Evolutionary conservation across 2,888 invertebrate genomes (phyloP).

Genomic region (Dyspetes luteomarginatus): DNA sequence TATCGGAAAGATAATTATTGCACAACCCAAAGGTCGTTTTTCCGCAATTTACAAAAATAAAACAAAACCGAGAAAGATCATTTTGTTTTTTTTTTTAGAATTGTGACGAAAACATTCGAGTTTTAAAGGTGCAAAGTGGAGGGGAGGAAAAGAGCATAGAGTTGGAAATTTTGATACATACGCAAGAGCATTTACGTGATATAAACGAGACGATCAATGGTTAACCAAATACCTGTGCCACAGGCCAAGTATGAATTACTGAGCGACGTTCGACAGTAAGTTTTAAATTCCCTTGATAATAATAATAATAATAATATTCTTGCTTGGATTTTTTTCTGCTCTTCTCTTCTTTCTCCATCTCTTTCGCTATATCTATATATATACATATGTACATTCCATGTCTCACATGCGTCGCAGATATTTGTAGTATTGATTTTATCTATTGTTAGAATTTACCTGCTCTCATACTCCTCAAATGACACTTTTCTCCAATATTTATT

Average conservation of each 20-base stretch:
- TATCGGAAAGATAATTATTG: no score
- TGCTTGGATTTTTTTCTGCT: neutral
- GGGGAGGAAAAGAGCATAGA: no score
- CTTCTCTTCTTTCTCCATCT: neutral
- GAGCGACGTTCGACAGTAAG: slow-evolving; percentile 75
- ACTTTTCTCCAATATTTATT: no score
- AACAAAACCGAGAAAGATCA: no score
- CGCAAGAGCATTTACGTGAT: neutral
- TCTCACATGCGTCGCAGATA: neutral
- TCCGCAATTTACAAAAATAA: no score
- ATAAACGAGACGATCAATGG: slow-evolving; percentile 73
- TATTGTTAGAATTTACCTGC: slow-evolving; percentile 47
- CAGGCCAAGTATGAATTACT: slow-evolving; percentile 77
- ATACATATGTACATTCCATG: neutral
- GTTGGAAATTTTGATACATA: no score
- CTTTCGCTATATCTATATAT: neutral
- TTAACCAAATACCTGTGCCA: slow-evolving; percentile 76
- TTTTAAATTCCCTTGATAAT: slow-evolving; percentile 26
- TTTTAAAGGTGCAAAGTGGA: no score
- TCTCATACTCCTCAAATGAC: neutral
- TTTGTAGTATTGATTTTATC: slow-evolving; percentile 47
- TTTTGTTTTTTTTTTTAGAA: no score
- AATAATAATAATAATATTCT: neutral
- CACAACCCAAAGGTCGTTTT: no score
- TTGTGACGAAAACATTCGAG: no score